Conservation (phyloP, 2,888 invertebrate genomes). For the Euproctis similis region DNA sequence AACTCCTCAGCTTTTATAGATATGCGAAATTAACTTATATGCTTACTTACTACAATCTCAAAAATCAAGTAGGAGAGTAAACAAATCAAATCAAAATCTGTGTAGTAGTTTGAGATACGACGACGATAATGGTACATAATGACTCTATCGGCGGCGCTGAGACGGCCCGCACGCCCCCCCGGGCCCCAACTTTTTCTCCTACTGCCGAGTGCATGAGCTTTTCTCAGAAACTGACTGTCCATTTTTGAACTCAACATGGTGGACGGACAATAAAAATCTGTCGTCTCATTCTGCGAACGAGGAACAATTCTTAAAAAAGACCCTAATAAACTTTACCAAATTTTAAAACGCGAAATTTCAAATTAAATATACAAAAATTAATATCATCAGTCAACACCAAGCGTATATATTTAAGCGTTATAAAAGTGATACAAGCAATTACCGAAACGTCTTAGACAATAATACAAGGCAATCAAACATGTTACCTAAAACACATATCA, state of each 20-base stretch:
- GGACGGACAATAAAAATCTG: too few species aligned
- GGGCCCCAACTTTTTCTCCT: slow-evolving; percentile 30
- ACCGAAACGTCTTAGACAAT: slow-evolving; percentile 35
- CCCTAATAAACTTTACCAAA: too few species aligned
- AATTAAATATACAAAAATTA: too few species aligned
- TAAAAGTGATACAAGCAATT: slow-evolving; percentile 36
- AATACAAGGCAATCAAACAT: slow-evolving; percentile 38
- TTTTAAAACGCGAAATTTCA: too few species aligned
- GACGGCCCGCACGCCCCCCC: slow-evolving; percentile 34
- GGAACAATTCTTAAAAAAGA: too few species aligned
- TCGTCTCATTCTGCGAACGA: too few species aligned
- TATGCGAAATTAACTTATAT: too few species aligned
- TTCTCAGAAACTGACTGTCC: slow-evolving; percentile 27
- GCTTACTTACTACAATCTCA: too few species aligned
- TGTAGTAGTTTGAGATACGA: slow-evolving; percentile 34
- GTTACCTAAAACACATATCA: slow-evolving; percentile 45
- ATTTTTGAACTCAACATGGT: slow-evolving; percentile 6
- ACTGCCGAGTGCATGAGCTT: slow-evolving; percentile 19
- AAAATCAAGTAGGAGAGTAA: too few species aligned
- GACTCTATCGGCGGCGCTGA: slow-evolving; percentile 72
- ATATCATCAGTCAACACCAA: too few species aligned
- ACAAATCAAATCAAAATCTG: neutral
- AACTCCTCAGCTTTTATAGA: too few species aligned
- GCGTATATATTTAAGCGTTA: slow-evolving; percentile 14
- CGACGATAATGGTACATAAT: slow-evolving; percentile 68